Evolutionary conservation across 2,888 invertebrate species (phyloP), one percentile per base, ranked within the genome.

Genomic region (Schizotus pectinicornis): DNA sequence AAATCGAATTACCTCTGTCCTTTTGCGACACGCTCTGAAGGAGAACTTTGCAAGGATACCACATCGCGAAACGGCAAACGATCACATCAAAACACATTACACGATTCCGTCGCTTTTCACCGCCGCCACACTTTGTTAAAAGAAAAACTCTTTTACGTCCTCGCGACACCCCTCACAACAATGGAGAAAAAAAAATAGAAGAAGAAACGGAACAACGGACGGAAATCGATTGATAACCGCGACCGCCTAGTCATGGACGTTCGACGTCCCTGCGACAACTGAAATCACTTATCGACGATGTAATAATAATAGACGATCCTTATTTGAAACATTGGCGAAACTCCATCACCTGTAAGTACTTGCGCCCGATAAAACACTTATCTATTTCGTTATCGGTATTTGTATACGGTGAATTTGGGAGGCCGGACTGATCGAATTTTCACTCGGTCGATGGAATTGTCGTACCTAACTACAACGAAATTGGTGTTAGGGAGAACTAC

Each of bases 21-120:
- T 67, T 64, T 33, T 65, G 64, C 2, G 63, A 53, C 3, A 74
- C 70, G 38, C 65, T 66, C 37, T 74, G 73, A 13, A 78, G 64
- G 57, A 77, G 74, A 36, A 75, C 67, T 57, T 74, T 77, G 65
- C 78, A 78, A n/a, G 78, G 76, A 56, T 74, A 75, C 77, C 77
- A 78, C 77, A 78, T 77, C 48, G 38, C 62, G 7, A 43, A 35
- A 12, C 32, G 13, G 5, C 37, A 7, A 38, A 46, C 41, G 30
- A 35, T 39, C 42, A 58, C 46, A 54, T 50, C 31, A n/a, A 58
- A 54, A 38, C 51, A 55, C 57, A 53, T 50, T 37, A 51, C 57
- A 32, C 52, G 39, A 30, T 34, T 43, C 14, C 36, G 12, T 30
- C 14, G 22, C 22, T 22, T 22, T 22, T 22, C 22, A 22, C 22